Percentiles rank a stretch among this genome's conserved stretches.
phyloP scores from a whole-genome alignment of 2,113 vertebrate species.

The Diadophis punctatus region DNA sequence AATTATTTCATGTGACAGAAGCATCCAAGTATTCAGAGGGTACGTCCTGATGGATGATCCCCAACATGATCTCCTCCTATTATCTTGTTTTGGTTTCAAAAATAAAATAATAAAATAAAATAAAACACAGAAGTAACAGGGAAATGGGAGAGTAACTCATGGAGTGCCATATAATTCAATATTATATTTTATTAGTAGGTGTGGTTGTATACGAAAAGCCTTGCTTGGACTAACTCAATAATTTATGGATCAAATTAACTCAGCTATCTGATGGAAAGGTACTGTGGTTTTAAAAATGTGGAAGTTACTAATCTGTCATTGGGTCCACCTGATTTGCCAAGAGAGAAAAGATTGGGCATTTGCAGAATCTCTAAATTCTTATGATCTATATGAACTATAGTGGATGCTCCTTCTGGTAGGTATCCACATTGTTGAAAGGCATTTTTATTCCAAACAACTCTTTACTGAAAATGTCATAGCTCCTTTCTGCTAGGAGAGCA shows the following conservation, averaged over 20 bases:
- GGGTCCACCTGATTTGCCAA: neutral
- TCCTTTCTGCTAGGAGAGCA: neutral
- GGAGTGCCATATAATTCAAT: neutral
- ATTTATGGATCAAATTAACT: neutral
- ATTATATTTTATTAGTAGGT: neutral
- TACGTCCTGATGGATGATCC: too few species aligned
- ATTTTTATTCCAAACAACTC: neutral
- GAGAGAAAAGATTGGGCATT: neutral
- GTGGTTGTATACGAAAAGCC: neutral
- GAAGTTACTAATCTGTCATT: neutral
- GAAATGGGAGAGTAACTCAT: neutral
- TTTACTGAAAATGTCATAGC: neutral
- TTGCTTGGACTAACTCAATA: neutral
- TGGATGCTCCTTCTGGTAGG: neutral
- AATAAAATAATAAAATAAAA: too few species aligned
- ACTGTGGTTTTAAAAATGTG: neutral
- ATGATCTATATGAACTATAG: neutral
- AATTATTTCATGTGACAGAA: neutral
- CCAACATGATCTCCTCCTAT: too few species aligned
- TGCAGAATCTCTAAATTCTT: neutral
- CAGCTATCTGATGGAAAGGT: neutral
- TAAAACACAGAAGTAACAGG: too few species aligned
- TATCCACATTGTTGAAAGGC: neutral
- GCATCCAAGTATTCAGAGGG: too few species aligned
- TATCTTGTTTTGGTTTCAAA: too few species aligned